These are phyloP conservation scores for Litoditis marina DNA, from an alignment of 2,888 invertebrate genomes.

Conservation along the genomic window DNA sequence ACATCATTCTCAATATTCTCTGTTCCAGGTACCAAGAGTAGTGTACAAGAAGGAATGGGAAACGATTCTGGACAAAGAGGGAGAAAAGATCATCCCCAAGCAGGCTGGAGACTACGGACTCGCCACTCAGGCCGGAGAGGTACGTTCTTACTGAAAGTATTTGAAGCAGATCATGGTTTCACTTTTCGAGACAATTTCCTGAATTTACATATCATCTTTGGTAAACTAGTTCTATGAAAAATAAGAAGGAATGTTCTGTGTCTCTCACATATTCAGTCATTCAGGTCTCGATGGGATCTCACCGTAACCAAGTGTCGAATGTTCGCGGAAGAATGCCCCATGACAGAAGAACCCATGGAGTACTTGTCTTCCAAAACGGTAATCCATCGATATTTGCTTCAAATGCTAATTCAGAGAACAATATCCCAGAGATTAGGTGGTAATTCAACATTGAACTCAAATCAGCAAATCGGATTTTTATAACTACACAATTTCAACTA, in stretches of 20 bases:
- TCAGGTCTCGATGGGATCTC: slow-evolving; percentile 59
- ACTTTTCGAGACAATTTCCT: no score
- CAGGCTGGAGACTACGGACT: slow-evolving; percentile 60
- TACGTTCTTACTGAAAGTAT: slow-evolving; percentile 3
- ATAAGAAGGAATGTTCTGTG: no score
- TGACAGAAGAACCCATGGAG: slow-evolving; percentile 58
- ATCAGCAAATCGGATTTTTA: no score
- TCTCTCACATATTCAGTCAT: no score
- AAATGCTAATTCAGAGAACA: no score
- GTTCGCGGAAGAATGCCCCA: slow-evolving; percentile 60
- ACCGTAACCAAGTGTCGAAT: slow-evolving; percentile 59
- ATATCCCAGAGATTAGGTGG: no score
- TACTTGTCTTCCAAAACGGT: slow-evolving; percentile 61
- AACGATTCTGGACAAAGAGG: slow-evolving; percentile 59
- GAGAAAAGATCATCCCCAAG: slow-evolving; percentile 60
- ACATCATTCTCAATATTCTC: neutral
- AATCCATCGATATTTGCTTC: neutral
- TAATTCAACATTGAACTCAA: no score
- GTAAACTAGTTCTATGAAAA: no score
- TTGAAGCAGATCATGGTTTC: neutral
- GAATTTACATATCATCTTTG: no score
- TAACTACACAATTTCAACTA: neutral
- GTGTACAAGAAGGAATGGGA: slow-evolving; percentile 60
- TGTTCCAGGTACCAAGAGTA: slow-evolving; percentile 46
- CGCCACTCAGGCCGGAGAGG: slow-evolving; percentile 56